Base-by-base conservation (phyloP, 53 echinoderm and acorn worm species). In the Luidia sarsii region DNA sequence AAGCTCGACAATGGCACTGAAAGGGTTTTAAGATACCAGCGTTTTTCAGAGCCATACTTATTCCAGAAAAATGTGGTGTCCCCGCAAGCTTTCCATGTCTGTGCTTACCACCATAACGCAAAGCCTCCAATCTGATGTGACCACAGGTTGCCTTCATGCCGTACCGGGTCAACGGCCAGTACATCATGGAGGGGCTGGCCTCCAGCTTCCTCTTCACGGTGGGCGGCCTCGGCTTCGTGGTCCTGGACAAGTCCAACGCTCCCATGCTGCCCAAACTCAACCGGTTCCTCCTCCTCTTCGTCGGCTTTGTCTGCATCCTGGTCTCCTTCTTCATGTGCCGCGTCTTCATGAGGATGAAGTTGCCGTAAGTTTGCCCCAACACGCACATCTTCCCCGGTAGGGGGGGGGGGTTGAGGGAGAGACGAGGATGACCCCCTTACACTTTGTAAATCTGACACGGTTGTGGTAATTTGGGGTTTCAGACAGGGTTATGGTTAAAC, bases 291-390 rank as follows among this genome's bases (percentile, higher is more conserved):
- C 92, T 97, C 1, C 84, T 97, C 19, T 89, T 97, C 52, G 92
- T 97, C 19, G 92, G 97, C 62, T 97, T 97, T 57, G 77, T 89
- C 23, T 91, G 91, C 39, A 89, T 97, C 65, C 67, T 97, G 24
- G 71, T 93, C 67, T 93, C 97, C 4, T 97, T 97, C 85, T 97
- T 97, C 64, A 97, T 97, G 97, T 91, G 91, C 61, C 80, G 97
- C 63, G 93, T 97, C 31, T 97, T 97, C 53, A 97, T 97, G 97
- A 86, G 97, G 54, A 97, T 97, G 97, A 97, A 97, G 80, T 77
- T 97, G 30, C 97, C 97, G 97, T 97, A 84, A 97, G 97, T 97
- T 34, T 13, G 28, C n/a, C n/a, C n/a, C n/a, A n/a, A n/a, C n/a
- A n/a, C n/a, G n/a, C n/a, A n/a, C n/a, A n/a, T n/a, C n/a, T n/a